phyloP scores from a whole-genome alignment of 1,140 invertebrate genomes.

The Drosophila eugracilis region DNA sequence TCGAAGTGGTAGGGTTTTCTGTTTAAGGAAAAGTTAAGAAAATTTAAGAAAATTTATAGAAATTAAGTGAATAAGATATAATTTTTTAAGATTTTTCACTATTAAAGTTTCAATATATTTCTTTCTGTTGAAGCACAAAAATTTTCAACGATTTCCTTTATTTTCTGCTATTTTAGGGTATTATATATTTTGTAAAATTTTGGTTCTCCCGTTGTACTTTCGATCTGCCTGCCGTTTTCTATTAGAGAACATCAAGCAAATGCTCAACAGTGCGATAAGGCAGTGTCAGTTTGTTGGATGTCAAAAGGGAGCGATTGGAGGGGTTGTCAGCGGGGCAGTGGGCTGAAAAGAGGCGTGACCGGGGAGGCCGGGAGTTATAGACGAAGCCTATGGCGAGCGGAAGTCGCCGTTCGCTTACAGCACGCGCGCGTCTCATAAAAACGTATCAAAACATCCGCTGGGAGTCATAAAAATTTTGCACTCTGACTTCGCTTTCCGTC shows the following conservation, averaged over 20 bases:
- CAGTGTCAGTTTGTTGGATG: slow-evolving; percentile 13
- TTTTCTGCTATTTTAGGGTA: background rate
- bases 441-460: slow-evolving; percentile 82
- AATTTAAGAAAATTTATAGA: too few species aligned
- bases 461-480: slow-evolving; percentile 83
- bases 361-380: slow-evolving; percentile 12
- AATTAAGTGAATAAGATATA: too few species aligned
- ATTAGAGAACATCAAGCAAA: slow-evolving; percentile 66
- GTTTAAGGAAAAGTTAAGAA: too few species aligned
- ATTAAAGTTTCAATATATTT: too few species aligned
- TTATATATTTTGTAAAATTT: background rate
- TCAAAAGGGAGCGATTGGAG: background rate
- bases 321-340: background rate
- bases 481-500: slow-evolving; percentile 62
- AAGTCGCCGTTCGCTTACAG: slow-evolving; percentile 73
- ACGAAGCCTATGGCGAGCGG: slow-evolving; percentile 36
- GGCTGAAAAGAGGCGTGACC: background rate
- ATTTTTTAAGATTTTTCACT: too few species aligned
- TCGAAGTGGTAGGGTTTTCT: background rate
- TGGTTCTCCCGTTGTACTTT: background rate
- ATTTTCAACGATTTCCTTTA: too few species aligned
- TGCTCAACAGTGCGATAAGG: slow-evolving; percentile 51
- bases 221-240: slow-evolving; percentile 44
- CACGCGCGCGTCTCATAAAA: slow-evolving; percentile 83
- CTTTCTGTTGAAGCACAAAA: too few species aligned